Percentiles rank a stretch among this genome's conserved stretches.
Conservation (phyloP, 1,140 invertebrate genomes). For the Zaprionus gabonicus region DNA sequence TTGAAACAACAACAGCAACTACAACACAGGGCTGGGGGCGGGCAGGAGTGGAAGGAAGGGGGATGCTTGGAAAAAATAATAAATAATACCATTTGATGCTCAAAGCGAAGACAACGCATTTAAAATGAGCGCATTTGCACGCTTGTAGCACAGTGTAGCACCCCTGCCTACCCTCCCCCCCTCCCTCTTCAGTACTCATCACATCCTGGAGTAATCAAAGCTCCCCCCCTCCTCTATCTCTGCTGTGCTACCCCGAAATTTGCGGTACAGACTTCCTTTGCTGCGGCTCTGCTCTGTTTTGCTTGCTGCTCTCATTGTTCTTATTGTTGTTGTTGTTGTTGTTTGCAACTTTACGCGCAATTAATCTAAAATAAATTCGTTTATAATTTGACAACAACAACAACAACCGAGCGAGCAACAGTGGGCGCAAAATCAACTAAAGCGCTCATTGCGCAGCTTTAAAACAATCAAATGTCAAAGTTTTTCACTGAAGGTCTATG, state of each 20-base stretch:
- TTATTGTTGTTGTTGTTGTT: constrained; percentile 45
- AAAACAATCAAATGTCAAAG: constrained; percentile 72
- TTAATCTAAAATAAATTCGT: constrained; percentile 84
- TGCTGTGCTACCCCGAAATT: constrained; percentile 14
- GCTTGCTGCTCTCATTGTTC: constrained; percentile 5
- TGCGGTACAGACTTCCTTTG: constrained; percentile 38
- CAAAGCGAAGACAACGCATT: constrained; percentile 73
- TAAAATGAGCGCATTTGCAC: constrained; percentile 77
- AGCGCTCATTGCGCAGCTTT: constrained; percentile 42
- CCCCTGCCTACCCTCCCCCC: neutral
- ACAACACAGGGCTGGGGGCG: constrained; percentile 29
- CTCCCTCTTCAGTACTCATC: neutral
- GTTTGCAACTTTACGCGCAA: constrained; percentile 83
- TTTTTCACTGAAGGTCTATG: constrained; percentile 23
- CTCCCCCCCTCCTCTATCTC: neutral
- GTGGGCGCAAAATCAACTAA: constrained; percentile 31
- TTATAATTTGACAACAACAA: constrained; percentile 81
- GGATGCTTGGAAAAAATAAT: constrained; percentile 63
- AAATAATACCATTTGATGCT: constrained; percentile 82
- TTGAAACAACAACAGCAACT: constrained; percentile 16
- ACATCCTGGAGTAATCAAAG: constrained; percentile 32
- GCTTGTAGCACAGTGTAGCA: constrained; percentile 49
- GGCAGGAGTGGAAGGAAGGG: neutral
- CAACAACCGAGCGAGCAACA: constrained; percentile 5
- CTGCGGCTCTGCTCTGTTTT: constrained; percentile 16